Evolutionary conservation across 2,113 vertebrate genomes (phyloP).

Genomic region (Acanthisitta chloris): DNA sequence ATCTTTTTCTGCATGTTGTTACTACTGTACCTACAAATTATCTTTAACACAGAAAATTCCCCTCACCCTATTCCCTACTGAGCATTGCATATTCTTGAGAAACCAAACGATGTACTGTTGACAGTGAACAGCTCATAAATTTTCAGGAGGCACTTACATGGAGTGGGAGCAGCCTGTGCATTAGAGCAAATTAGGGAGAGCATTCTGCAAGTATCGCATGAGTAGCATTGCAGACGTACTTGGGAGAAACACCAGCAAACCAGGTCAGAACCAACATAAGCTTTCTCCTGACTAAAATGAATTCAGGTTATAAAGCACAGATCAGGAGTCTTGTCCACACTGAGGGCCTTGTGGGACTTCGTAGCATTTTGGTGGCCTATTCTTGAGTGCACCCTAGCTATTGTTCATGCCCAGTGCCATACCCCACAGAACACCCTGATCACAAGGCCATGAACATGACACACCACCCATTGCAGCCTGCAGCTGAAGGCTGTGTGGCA

Average conservation of each 20-base stretch:
- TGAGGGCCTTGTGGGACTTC: not conserved
- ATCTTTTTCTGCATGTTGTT: not conserved
- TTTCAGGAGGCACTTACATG: conserved; percentile 10
- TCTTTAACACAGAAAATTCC: not conserved
- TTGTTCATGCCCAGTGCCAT: accelerated
- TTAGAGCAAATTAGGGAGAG: conserved; percentile 34
- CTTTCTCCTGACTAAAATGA: not conserved
- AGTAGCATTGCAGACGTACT: not conserved
- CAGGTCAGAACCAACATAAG: not conserved
- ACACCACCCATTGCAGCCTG: accelerated
- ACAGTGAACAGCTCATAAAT: conserved; percentile 31
- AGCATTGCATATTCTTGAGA: not conserved
- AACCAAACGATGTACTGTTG: not conserved
- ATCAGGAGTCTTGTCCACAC: not conserved
- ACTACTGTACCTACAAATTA: not conserved
- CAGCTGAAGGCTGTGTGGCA: not conserved
- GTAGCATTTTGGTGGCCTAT: not conserved
- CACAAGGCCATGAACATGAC: not conserved
- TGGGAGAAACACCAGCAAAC: not conserved
- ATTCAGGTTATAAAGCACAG: not conserved
- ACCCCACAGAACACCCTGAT: accelerated
- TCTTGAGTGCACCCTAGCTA: not conserved
- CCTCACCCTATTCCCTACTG: not conserved
- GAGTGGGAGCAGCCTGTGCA: not conserved
- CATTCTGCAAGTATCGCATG: not conserved